These are phyloP conservation scores for Trissolcus basalis DNA, from an alignment of 1,140 invertebrate genomes.

Conservation along the genomic window DNA sequence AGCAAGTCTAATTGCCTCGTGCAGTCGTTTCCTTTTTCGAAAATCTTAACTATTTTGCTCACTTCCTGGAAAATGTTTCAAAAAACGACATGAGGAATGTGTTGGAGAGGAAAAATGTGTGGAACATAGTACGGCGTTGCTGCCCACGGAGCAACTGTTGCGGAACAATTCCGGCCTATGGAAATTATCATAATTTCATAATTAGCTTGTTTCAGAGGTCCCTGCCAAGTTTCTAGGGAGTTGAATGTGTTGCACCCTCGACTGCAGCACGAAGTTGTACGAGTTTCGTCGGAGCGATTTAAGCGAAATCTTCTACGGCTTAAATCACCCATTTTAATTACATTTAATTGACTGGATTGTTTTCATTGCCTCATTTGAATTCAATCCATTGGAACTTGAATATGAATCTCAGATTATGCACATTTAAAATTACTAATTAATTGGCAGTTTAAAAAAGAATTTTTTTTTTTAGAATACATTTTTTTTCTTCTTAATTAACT, in stretches of 20 bases:
- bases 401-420: too few relatives aligned
- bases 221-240: conserved; percentile 51
- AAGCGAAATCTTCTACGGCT: conserved; percentile 24
- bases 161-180: conserved; percentile 26
- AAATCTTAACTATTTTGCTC: too few relatives aligned
- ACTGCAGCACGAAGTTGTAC: conserved; percentile 35
- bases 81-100: too few relatives aligned
- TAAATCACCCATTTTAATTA: conserved; percentile 29
- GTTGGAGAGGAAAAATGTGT: too few relatives aligned
- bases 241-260: conserved; percentile 54
- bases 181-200: conserved; percentile 68
- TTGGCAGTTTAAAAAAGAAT: too few relatives aligned
- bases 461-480: too few relatives aligned
- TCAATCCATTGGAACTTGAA: conserved; percentile 1
- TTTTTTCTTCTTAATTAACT: too few relatives aligned
- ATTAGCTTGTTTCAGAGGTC: conserved; percentile 63
- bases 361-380: conserved; percentile 20
- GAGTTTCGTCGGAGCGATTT: conserved; percentile 29
- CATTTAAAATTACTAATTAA: too few relatives aligned
- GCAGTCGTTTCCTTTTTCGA: too few relatives aligned
- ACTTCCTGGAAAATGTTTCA: too few relatives aligned
- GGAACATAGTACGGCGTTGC: not conserved
- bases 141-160: conserved; percentile 31
- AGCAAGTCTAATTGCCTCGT: too few relatives aligned
- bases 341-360: conserved; percentile 23